phyloP scores from a whole-genome alignment of 2,797 vertebrate genomes.

The Gymnopithys bicolor region DNA sequence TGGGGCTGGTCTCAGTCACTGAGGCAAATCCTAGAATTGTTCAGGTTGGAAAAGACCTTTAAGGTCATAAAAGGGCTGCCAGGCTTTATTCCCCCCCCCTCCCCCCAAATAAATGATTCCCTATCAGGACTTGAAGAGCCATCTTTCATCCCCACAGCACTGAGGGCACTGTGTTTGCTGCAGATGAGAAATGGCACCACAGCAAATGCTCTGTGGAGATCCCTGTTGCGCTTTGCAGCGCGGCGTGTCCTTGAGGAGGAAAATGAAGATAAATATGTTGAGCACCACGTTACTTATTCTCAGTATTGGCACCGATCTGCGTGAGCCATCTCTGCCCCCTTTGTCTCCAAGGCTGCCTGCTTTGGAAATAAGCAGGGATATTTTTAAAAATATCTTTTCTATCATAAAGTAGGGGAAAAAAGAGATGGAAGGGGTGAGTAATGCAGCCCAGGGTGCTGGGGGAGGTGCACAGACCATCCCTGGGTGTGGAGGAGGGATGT shows the following conservation, averaged over 20 bases:
- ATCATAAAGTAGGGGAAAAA: not conserved
- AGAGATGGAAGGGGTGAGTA: not conserved
- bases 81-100: not conserved
- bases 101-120: not conserved
- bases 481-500: rapidly evolving
- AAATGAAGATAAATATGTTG: conserved; percentile 39
- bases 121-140: not conserved
- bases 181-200: not conserved
- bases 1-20: not conserved
- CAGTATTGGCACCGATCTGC: not conserved
- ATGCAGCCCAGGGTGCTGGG: not conserved
- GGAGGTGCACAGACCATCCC: not conserved
- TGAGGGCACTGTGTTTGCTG: not conserved
- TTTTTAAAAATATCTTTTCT: not conserved
- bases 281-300: not conserved
- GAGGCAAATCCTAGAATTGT: not conserved
- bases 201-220: not conserved
- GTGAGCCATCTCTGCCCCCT: conserved; percentile 1
- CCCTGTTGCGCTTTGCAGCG: not conserved
- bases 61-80: not conserved
- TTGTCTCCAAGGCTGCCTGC: conserved; percentile 32
- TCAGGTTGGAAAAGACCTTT: not conserved
- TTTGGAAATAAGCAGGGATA: not conserved
- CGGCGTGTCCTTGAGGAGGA: not conserved
- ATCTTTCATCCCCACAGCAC: not conserved